These are phyloP conservation scores for Copidosoma aretas DNA, from an alignment of 2,888 invertebrate species.

Conservation along the genomic window DNA sequence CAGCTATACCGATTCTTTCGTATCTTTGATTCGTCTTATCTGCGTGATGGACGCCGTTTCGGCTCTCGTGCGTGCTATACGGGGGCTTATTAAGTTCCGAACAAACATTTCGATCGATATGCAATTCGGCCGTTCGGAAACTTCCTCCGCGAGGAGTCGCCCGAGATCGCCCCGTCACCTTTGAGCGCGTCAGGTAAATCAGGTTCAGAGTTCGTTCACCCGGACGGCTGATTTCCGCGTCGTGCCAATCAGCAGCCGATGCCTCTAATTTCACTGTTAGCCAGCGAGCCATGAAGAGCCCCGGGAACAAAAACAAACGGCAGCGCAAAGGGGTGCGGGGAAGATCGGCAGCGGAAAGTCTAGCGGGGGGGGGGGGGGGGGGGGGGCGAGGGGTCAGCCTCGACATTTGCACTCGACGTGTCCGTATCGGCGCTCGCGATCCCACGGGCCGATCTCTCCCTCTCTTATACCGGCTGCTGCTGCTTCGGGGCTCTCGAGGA, in stretches of 20 bases:
- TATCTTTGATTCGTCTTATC: no score
- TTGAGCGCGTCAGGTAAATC: no score
- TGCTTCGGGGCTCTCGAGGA: background rate
- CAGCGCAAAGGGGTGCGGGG: background rate
- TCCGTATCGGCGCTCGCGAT: conserved; percentile 6
- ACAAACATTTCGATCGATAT: no score
- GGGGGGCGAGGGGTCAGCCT: background rate
- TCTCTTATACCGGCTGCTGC: background rate
- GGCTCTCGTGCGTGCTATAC: no score
- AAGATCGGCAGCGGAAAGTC: background rate
- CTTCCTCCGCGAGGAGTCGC: no score
- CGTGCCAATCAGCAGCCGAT: background rate
- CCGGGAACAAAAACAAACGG: no score
- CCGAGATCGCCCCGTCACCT: no score
- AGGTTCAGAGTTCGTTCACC: background rate
- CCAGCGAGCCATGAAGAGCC: background rate
- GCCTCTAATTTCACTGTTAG: no score
- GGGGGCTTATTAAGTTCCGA: no score
- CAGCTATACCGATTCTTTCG: no score
- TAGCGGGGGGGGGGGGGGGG: background rate
- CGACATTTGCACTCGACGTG: conserved; percentile 19
- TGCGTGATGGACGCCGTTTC: no score
- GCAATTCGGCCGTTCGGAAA: no score
- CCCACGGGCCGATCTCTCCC: conserved; percentile 17
- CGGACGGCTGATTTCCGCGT: background rate